Evolutionary conservation across 2,888 invertebrate genomes (phyloP), one percentile per base, ranked within the genome.

Genomic region (Cerastoderma edule): DNA sequence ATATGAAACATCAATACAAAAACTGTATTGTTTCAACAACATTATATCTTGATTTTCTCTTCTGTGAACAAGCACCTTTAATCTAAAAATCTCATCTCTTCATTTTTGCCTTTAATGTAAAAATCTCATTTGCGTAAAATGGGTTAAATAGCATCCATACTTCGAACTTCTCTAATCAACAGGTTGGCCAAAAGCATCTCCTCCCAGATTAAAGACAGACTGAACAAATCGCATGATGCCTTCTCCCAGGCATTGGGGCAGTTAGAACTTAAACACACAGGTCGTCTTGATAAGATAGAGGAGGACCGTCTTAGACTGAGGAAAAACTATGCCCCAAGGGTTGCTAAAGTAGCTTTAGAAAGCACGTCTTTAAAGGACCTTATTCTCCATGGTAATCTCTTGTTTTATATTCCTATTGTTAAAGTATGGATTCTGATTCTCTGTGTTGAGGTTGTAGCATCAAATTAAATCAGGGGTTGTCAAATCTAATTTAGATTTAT

Each of bases 341-440:
- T 97, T 75, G 97, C 97, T 0, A 95, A 96, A 50, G 93, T 97
- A 16, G 96, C 96, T 1, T 93, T 97, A 32, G 97, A 97, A 90
- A 96, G 96, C 79, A 96, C 96, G 0, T 97, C 97, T 0, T 95
- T 97, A 91, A 95, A 95, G 81, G 97, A 97, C 91, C 94, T 95
- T 71, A 94, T 97, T 0, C 94, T 95, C 86, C 95, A 95, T 91
- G 97, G 97, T 75, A 87, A 50, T n/a, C n/a, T n/a, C n/a, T n/a
- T n/a, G n/a, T n/a, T n/a, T n/a, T n/a, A n/a, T n/a, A n/a, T n/a
- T n/a, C n/a, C n/a, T n/a, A n/a, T n/a, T n/a, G n/a, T n/a, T n/a
- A n/a, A n/a, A n/a, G n/a, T n/a, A n/a, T n/a, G n/a, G n/a, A n/a
- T n/a, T n/a, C n/a, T n/a, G n/a, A n/a, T n/a, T n/a, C n/a, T n/a